Evolutionary conservation across 2,113 vertebrate species (phyloP).

Genomic region (Planiliza haematocheilus): DNA sequence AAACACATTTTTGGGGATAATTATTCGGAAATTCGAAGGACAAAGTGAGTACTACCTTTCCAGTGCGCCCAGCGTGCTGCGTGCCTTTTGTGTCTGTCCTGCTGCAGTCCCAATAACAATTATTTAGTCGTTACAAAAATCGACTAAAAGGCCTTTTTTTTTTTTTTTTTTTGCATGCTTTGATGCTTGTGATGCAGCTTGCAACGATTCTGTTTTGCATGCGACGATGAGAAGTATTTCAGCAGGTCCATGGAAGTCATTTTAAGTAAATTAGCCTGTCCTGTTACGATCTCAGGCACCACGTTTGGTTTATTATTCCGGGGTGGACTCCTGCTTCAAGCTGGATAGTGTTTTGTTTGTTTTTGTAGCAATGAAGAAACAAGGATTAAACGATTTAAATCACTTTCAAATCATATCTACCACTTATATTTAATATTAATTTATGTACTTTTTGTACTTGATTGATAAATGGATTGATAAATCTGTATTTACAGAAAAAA

Average conservation of each 20-base stretch:
- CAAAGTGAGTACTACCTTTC: constrained; percentile 93
- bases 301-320: constrained; percentile 14
- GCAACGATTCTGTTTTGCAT: not conserved
- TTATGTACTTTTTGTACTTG: too few relatives aligned
- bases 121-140: constrained; percentile 2
- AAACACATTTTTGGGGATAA: constrained; percentile 96
- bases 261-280: constrained; percentile 10
- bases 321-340: not conserved
- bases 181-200: not conserved
- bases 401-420: too few relatives aligned
- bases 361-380: not conserved
- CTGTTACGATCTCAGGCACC: not conserved
- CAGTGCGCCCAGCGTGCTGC: constrained; percentile 5
- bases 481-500: not conserved
- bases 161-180: not conserved
- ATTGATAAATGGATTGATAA: too few relatives aligned
- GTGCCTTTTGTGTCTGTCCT: constrained; percentile 54
- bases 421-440: too few relatives aligned
- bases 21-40: constrained; percentile 98
- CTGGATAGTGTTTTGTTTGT: too few relatives aligned
- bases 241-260: constrained; percentile 24
- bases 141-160: constrained; percentile 5
- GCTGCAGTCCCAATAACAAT: constrained; percentile 16
- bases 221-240: not conserved
- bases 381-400: constrained; percentile 30